Conservation (phyloP, 2,113 vertebrate genomes). For the Climacteris rufus region DNA sequence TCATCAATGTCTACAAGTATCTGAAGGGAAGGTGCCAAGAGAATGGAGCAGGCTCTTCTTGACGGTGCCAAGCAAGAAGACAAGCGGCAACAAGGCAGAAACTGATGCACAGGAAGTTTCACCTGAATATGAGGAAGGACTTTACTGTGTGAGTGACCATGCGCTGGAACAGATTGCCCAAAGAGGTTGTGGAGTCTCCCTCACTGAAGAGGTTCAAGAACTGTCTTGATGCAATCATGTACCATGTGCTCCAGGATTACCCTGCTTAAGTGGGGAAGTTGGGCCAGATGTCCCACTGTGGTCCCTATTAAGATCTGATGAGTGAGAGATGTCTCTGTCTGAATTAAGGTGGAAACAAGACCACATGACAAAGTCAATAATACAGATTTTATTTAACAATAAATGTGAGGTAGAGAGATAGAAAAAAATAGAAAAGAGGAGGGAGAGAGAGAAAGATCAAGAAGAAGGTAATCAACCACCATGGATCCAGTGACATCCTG, state of each 20-base stretch:
- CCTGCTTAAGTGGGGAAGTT: neutral
- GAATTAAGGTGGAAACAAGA: neutral
- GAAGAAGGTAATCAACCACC: neutral
- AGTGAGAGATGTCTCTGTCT: neutral
- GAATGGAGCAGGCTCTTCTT: neutral
- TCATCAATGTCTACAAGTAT: neutral
- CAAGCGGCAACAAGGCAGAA: neutral
- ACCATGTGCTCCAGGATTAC: neutral
- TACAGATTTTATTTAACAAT: neutral
- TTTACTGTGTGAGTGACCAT: neutral
- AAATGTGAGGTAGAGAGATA: too few species aligned
- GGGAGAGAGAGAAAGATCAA: neutral
- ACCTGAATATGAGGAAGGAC: neutral
- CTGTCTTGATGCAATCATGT: neutral
- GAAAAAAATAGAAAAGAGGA: neutral
- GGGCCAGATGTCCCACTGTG: neutral
- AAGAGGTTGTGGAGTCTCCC: neutral
- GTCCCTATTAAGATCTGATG: neutral
- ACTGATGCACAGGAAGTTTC: neutral
- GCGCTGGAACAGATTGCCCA: neutral
- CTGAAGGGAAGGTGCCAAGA: neutral
- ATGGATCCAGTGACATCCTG: neutral
- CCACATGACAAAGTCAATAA: neutral
- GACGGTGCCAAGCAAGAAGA: neutral
- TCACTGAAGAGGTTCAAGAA: neutral